phyloP scores from a whole-genome alignment of 2,797 vertebrate genomes.

The Gorsachius magnificus region DNA sequence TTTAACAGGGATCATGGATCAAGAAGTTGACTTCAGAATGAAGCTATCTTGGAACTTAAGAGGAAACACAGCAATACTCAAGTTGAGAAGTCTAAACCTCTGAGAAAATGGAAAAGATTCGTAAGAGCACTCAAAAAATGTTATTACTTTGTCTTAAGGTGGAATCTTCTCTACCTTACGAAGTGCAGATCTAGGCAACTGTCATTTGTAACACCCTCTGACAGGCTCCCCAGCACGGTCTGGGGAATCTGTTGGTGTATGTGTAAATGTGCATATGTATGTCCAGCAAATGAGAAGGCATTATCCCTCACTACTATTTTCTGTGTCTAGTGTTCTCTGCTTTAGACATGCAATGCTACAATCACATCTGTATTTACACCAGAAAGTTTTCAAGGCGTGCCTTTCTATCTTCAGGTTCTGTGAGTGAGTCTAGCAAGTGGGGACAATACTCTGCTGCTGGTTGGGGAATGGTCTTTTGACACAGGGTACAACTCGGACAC shows the following conservation, averaged over 20 bases:
- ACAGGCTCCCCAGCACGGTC: background rate
- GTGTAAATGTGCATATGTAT: background rate
- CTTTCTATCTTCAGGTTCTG: background rate
- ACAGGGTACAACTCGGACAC: rapidly evolving
- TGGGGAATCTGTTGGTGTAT: background rate
- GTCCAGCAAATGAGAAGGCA: background rate
- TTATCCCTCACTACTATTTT: background rate
- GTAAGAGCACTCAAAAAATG: background rate
- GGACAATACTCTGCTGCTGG: background rate
- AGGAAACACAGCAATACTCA: background rate
- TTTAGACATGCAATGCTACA: rapidly evolving
- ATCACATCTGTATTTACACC: background rate
- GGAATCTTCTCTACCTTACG: background rate
- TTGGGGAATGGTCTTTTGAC: background rate
- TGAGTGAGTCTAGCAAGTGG: background rate
- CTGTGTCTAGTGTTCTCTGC: background rate
- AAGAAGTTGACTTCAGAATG: background rate
- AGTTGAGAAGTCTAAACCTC: background rate
- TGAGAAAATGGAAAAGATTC: background rate
- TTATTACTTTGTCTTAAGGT: background rate
- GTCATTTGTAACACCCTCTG: background rate
- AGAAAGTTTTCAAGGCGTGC: background rate
- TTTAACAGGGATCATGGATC: background rate
- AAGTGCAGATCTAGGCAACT: background rate
- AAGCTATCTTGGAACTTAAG: background rate